phyloP scores from a whole-genome alignment of 2,113 vertebrate species.

The Gallinago jamesoni region DNA sequence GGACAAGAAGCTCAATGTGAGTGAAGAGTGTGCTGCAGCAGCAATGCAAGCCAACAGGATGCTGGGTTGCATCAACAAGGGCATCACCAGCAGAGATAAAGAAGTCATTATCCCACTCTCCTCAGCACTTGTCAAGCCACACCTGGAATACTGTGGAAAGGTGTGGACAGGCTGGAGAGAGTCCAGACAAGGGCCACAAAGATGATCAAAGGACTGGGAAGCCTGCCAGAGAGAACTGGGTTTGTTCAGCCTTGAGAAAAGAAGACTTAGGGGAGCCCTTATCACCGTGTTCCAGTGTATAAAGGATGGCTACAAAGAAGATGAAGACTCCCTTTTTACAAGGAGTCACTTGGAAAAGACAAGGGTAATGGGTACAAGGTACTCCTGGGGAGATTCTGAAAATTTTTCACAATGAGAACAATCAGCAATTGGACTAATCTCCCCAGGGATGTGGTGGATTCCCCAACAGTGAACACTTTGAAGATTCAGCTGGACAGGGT shows the following conservation, averaged over 20 bases:
- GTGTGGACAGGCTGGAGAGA: neutral
- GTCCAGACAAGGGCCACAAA: neutral
- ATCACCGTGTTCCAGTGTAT: neutral
- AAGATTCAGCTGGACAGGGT: neutral
- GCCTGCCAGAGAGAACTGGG: neutral
- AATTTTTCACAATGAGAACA: neutral
- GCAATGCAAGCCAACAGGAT: neutral
- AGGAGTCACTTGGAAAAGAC: neutral
- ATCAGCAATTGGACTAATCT: neutral
- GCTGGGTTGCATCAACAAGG: neutral
- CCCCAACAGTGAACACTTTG: neutral
- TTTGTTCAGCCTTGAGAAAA: neutral
- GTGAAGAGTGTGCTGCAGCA: accelerated
- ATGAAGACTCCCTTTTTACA: neutral
- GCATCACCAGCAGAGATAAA: neutral
- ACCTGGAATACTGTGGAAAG: neutral
- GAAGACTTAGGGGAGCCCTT: neutral
- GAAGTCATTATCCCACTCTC: neutral
- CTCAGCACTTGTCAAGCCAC: neutral
- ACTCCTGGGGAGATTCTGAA: neutral
- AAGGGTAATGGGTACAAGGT: neutral
- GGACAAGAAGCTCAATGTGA: neutral
- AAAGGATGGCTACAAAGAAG: neutral
- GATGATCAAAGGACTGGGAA: neutral
- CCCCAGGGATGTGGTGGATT: neutral